phyloP scores from a whole-genome alignment of 2,888 invertebrate genomes.

The Agrochola lota region DNA sequence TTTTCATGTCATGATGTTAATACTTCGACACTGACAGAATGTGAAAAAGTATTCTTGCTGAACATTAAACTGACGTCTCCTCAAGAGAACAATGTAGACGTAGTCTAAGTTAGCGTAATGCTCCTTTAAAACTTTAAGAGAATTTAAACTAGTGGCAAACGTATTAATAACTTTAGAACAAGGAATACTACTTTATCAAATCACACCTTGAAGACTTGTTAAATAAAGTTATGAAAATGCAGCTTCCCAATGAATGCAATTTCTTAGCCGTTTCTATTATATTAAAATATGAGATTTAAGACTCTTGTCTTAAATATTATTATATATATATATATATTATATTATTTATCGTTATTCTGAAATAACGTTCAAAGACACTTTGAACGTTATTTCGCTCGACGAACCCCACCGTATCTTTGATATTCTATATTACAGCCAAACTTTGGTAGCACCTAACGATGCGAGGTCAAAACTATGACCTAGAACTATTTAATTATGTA shows the following conservation, averaged over 20 bases:
- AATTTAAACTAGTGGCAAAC: not conserved
- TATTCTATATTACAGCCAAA: conserved; percentile 11
- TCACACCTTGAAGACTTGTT: not conserved
- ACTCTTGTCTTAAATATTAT: too few species aligned
- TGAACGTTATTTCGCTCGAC: not conserved
- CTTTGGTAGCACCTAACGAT: not conserved
- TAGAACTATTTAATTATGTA: conserved; percentile 10
- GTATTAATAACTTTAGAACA: conserved; percentile 4
- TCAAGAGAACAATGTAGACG: too few species aligned
- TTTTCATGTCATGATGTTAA: too few species aligned
- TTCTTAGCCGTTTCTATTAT: not conserved
- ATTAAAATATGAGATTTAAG: not conserved
- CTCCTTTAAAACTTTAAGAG: not conserved
- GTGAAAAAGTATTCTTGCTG: not conserved
- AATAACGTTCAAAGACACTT: too few species aligned
- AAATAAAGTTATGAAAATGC: not conserved
- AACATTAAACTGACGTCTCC: too few species aligned
- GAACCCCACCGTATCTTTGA: not conserved
- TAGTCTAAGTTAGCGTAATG: not conserved
- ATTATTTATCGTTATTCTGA: too few species aligned
- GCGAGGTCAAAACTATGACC: not conserved
- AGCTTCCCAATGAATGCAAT: not conserved
- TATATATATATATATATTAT: too few species aligned
- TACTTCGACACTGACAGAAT: too few species aligned
- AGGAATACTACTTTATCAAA: not conserved